Evolutionary conservation across 2,888 invertebrate genomes (phyloP).

Genomic region (Notodonta dromedarius): DNA sequence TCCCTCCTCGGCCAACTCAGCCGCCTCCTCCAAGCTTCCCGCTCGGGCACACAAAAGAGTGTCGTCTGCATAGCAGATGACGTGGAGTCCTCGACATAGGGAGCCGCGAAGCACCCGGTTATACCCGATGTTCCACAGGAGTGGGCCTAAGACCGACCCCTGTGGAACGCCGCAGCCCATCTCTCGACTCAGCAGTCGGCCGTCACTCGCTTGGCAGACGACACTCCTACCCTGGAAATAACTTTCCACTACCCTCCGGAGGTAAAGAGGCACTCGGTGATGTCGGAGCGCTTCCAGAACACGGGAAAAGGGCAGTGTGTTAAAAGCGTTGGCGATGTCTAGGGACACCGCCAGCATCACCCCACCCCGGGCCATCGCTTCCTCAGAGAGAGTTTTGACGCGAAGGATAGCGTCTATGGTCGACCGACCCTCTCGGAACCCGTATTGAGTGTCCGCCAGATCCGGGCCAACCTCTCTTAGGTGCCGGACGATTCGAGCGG

Average conservation of each 20-base stretch:
- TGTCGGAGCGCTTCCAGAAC: conserved; percentile 30
- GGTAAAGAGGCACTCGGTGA: conserved; percentile 27
- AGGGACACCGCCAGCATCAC: conserved; percentile 28
- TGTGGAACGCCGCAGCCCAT: conserved; percentile 26
- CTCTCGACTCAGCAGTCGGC: not conserved
- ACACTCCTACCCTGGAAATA: conserved; percentile 17
- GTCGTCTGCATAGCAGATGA: conserved; percentile 28
- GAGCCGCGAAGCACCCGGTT: too few relatives aligned
- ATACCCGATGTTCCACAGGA: too few relatives aligned
- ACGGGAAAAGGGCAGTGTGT: conserved; percentile 28
- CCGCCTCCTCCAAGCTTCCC: not conserved
- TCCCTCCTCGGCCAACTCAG: not conserved
- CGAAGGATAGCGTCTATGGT: conserved; percentile 15
- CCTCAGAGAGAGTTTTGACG: conserved; percentile 8
- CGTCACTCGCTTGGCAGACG: not conserved
- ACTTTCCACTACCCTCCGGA: conserved; percentile 11
- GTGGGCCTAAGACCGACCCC: conserved; percentile 11
- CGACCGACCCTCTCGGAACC: conserved; percentile 14
- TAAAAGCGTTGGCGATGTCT: conserved; percentile 37
- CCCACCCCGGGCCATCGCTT: conserved; percentile 16
- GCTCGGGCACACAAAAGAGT: conserved; percentile 16
- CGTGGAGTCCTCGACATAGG: too few relatives aligned
- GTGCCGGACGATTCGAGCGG: conserved; percentile 5
- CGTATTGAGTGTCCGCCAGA: conserved; percentile 14
- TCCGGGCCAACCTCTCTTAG: not conserved